Percentiles rank a stretch among this genome's conserved stretches.
phyloP scores from a whole-genome alignment of 2,888 invertebrate species.

The Drosophila mimetica region DNA sequence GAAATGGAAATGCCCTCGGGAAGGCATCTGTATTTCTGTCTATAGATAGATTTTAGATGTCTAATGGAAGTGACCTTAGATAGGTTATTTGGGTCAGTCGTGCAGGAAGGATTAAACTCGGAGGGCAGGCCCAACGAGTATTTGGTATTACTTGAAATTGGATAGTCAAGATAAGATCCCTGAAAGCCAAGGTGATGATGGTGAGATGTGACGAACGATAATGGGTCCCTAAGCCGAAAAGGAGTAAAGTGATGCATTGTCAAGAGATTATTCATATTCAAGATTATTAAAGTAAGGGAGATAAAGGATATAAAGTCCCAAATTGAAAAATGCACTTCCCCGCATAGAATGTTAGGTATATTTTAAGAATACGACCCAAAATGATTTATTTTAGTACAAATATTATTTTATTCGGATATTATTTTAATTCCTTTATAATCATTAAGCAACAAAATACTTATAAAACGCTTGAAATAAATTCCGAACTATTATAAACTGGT shows the following conservation, averaged over 20 bases:
- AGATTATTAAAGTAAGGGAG: background rate
- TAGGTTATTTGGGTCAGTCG: conserved; percentile 35
- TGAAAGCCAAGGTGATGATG: conserved; percentile 1
- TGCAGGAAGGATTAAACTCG: conserved; percentile 16
- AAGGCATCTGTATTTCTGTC: conserved; percentile 6
- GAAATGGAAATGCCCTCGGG: conserved; percentile 36
- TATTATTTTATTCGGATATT: too few species aligned
- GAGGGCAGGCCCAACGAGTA: background rate
- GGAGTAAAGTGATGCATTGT: background rate
- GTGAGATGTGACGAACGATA: conserved; percentile 13
- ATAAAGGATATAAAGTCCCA: background rate
- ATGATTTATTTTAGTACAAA: too few species aligned
- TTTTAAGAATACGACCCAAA: too few species aligned
- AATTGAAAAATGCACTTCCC: background rate
- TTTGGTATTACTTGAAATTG: conserved; percentile 1
- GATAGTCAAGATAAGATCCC: conserved; percentile 1
- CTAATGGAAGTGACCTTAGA: conserved; percentile 36
- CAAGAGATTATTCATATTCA: background rate
- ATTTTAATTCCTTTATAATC: too few species aligned
- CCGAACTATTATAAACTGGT: too few species aligned
- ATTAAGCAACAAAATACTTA: too few species aligned
- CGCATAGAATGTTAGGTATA: background rate
- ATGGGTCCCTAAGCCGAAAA: background rate
- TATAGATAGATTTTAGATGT: conserved; percentile 19
- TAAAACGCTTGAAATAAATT: too few species aligned